A percentile compares a stretch with the other conserved stretches of the same genome.
phyloP scores from a whole-genome alignment of 2,113 vertebrate species.

The Gymnocephalus cernua region DNA sequence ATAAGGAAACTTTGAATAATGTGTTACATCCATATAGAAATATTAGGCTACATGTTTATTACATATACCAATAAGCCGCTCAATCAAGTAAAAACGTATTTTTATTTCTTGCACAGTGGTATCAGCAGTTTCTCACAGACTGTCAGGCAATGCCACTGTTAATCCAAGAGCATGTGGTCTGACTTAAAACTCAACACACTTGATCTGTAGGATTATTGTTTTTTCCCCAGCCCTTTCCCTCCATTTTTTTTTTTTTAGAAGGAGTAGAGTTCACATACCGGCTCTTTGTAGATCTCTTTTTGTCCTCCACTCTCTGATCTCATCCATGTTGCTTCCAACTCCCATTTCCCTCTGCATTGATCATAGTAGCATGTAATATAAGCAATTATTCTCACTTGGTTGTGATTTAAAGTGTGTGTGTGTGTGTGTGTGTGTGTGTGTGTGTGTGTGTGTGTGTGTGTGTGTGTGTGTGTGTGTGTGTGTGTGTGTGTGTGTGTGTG shows the following conservation, averaged over 20 bases:
- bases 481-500: no score
- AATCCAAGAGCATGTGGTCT: slow-evolving; percentile 81
- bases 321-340: background rate
- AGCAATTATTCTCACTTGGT: background rate
- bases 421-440: no score
- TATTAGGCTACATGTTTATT: background rate
- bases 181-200: slow-evolving; percentile 66
- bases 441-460: no score
- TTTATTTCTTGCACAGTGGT: slow-evolving; percentile 48
- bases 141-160: slow-evolving; percentile 46
- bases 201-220: slow-evolving; percentile 66
- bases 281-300: background rate
- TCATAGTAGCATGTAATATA: background rate
- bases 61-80: slow-evolving; percentile 3
- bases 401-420: background rate
- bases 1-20: background rate
- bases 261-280: background rate
- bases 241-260: slow-evolving; percentile 14
- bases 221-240: slow-evolving; percentile 36
- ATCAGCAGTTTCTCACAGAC: slow-evolving; percentile 41
- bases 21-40: background rate
- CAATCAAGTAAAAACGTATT: slow-evolving; percentile 29
- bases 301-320: background rate
- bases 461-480: no score
- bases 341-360: background rate